Conservation (phyloP, 2,113 vertebrate species). For the Odobenus rosmarus region DNA sequence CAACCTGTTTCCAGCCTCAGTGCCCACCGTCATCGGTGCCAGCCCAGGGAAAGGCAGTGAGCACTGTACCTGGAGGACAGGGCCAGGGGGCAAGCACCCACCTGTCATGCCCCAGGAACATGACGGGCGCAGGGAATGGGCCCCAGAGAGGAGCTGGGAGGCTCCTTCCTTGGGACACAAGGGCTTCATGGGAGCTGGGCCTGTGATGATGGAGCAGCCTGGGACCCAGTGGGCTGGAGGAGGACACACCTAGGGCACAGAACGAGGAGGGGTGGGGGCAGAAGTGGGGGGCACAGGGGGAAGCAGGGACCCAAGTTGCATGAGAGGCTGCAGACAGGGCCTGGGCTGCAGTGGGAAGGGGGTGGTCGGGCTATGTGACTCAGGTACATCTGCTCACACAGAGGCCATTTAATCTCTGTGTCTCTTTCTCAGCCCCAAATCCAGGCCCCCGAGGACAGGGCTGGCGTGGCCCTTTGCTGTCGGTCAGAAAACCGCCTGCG, state of each 20-base stretch:
- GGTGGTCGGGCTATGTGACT: not conserved
- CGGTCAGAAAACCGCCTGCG: not conserved
- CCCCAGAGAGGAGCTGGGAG: slow-evolving; percentile 57
- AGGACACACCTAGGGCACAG: not conserved
- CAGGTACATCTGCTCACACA: not conserved
- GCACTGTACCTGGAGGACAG: accelerated
- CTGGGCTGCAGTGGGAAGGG: not conserved
- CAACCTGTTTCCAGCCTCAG: not conserved
- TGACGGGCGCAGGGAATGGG: accelerated
- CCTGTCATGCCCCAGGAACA: not conserved
- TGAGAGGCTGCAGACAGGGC: not conserved
- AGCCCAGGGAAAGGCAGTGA: accelerated
- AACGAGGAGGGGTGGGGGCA: not conserved
- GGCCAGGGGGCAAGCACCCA: not conserved
- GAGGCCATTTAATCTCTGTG: not conserved
- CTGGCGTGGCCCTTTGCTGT: no score
- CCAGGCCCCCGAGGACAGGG: not conserved
- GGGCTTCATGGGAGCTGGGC: not conserved
- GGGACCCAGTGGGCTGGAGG: not conserved
- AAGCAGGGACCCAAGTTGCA: not conserved
- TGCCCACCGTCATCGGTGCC: accelerated
- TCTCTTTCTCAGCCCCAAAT: not conserved
- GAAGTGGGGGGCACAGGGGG: no score
- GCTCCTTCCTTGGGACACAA: not conserved
- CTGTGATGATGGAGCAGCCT: not conserved